Percentiles rank a stretch among this genome's conserved stretches.
phyloP scores from a whole-genome alignment of 2,113 vertebrate genomes.

The Eublepharis macularius region DNA sequence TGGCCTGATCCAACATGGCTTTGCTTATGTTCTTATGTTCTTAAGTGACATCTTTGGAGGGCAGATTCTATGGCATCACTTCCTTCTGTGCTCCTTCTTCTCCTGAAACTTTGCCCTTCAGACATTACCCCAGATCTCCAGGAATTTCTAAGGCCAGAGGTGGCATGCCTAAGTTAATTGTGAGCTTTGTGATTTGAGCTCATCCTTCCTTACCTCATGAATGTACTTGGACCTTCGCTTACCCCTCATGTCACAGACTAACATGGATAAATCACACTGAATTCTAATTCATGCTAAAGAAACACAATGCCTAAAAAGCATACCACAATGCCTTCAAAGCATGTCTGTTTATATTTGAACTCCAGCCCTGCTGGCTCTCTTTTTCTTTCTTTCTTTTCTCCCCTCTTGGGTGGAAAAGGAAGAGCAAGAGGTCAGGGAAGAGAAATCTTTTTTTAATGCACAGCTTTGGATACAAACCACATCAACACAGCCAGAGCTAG shows the following conservation, averaged over 20 bases:
- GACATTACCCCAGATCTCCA: no score
- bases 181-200: background rate
- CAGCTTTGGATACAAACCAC: constrained; percentile 52
- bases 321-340: constrained; percentile 49
- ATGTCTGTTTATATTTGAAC: constrained; percentile 30
- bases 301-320: constrained; percentile 35
- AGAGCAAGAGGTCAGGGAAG: constrained; percentile 53
- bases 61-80: no score
- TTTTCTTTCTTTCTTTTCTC: background rate
- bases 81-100: no score
- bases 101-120: no score
- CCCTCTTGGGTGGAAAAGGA: constrained; percentile 47
- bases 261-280: background rate
- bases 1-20: no score
- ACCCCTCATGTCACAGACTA: background rate
- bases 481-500: constrained; percentile 21
- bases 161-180: no score
- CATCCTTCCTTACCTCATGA: rapidly evolving
- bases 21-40: no score
- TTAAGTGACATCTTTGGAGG: no score
- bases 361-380: constrained; percentile 38
- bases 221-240: rapidly evolving
- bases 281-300: constrained; percentile 9
- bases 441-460: constrained; percentile 67
- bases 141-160: no score